Evolutionary conservation across 2,113 vertebrate species (phyloP).

Genomic region (Plecturocebus donacophilus): DNA sequence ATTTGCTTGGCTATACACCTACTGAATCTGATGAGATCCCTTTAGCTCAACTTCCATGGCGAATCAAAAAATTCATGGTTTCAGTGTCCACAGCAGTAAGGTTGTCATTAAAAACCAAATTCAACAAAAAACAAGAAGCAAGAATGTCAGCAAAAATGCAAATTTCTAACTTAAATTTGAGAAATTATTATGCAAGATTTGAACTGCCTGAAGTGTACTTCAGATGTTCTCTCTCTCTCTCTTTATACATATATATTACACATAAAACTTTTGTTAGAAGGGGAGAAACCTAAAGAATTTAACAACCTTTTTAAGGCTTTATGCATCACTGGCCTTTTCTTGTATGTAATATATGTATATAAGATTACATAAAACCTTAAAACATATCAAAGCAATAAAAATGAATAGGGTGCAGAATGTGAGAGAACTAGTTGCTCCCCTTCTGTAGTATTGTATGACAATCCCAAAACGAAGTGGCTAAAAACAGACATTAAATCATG

Average conservation of each 20-base stretch:
- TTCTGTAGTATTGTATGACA: background rate
- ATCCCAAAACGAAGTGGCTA: background rate
- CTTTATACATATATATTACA: background rate
- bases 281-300: background rate
- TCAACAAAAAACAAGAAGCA: slow-evolving; percentile 44
- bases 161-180: slow-evolving; percentile 64
- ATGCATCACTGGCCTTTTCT: background rate
- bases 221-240: background rate
- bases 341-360: background rate
- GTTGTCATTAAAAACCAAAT: slow-evolving; percentile 63
- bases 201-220: background rate
- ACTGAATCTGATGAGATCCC: slow-evolving; percentile 60
- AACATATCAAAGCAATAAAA: background rate
- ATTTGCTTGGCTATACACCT: slow-evolving; percentile 60
- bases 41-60: slow-evolving; percentile 51
- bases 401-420: background rate
- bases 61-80: slow-evolving; percentile 68
- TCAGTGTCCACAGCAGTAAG: slow-evolving; percentile 48
- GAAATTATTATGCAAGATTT: slow-evolving; percentile 42
- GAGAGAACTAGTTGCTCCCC: background rate
- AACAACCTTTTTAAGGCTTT: background rate
- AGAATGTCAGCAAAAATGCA: slow-evolving; percentile 70
- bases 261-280: background rate
- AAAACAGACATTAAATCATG: background rate
- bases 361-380: background rate